phyloP scores from a whole-genome alignment of 2,888 invertebrate species.

The Brachypalpus laphriformis region DNA sequence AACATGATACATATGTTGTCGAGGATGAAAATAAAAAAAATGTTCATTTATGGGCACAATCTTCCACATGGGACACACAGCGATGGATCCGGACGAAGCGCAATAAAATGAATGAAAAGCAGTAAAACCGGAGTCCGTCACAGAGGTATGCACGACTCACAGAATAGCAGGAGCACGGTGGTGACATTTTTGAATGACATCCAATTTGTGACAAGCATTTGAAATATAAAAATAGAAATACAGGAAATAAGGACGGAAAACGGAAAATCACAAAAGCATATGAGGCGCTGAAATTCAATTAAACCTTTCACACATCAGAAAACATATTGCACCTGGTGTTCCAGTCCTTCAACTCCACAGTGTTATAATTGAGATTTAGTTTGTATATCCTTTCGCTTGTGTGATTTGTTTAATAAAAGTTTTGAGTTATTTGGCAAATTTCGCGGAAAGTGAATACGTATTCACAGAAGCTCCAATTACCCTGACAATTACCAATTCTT shows the following conservation, averaged over 20 bases:
- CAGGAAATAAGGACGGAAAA: background rate
- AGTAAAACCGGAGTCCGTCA: background rate
- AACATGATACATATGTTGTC: background rate
- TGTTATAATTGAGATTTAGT: background rate
- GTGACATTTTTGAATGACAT: background rate
- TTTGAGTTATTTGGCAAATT: background rate
- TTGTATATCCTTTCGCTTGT: background rate
- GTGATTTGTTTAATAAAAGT: background rate
- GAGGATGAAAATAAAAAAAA: background rate
- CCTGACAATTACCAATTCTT: no score
- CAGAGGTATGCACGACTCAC: background rate
- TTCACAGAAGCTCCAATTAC: background rate
- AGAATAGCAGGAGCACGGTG: background rate
- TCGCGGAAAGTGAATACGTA: background rate
- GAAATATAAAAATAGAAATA: background rate
- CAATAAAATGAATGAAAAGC: background rate
- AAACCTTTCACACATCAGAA: background rate
- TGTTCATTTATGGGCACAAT: background rate
- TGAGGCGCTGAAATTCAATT: background rate
- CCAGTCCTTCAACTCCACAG: background rate
- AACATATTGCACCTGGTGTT: background rate
- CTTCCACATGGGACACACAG: background rate
- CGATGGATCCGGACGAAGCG: background rate
- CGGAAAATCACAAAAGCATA: background rate
- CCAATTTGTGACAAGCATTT: background rate